Percentiles rank a stretch among this genome's conserved stretches.
Evolutionary conservation across 2,113 vertebrate genomes (phyloP).

Genomic region (Sterrhoptilus dennistouni): DNA sequence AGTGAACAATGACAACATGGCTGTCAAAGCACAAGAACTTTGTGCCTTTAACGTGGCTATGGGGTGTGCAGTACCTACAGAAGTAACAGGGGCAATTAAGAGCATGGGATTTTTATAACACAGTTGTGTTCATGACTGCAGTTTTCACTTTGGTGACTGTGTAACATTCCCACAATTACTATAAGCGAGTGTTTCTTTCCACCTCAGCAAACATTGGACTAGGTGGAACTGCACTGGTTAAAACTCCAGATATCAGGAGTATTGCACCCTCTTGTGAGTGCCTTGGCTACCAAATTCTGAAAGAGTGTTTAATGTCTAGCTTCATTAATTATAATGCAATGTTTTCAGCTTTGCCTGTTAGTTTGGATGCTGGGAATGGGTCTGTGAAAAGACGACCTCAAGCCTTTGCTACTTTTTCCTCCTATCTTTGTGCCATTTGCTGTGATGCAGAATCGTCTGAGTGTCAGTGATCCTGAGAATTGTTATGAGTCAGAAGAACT

Average conservation of each 20-base stretch:
- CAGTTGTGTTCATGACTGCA: not conserved
- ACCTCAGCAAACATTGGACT: accelerated
- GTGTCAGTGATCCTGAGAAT: not conserved
- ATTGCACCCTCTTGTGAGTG: not conserved
- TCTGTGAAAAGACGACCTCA: not conserved
- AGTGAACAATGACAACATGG: not conserved
- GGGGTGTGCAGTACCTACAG: not conserved
- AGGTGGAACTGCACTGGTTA: not conserved
- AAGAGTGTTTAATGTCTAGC: not conserved
- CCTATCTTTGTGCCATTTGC: not conserved
- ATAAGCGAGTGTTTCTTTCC: not conserved
- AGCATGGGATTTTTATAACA: not conserved
- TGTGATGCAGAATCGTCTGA: not conserved
- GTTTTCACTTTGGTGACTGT: not conserved
- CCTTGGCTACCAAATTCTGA: not conserved
- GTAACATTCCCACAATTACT: accelerated
- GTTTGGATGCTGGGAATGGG: not conserved
- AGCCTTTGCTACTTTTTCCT: not conserved
- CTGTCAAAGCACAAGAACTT: not conserved
- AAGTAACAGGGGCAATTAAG: not conserved
- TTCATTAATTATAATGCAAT: not conserved
- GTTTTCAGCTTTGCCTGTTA: not conserved
- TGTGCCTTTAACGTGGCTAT: not conserved
- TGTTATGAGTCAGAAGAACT: not conserved
- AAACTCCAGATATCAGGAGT: not conserved